Evolutionary conservation across 2,888 invertebrate genomes (phyloP).

Genomic region (Liopterus haemorrhoidalis): DNA sequence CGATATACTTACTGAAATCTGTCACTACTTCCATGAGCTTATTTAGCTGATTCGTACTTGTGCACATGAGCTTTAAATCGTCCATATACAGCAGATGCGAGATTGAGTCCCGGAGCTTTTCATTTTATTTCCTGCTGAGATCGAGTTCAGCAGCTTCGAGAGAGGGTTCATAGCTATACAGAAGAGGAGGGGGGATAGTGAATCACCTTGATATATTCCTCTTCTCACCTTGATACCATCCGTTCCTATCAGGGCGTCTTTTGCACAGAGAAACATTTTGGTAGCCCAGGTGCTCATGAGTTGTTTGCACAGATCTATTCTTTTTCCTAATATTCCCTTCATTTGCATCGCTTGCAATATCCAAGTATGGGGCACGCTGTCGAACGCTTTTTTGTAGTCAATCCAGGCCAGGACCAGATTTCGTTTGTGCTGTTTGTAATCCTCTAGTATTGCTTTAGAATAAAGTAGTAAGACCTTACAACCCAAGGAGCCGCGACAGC

Average conservation of each 20-base stretch:
- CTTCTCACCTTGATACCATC: conserved; percentile 14
- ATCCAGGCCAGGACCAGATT: not conserved
- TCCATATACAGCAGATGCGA: conserved; percentile 27
- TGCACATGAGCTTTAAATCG: conserved; percentile 22
- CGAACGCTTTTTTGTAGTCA: not conserved
- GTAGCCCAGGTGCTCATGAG: not conserved
- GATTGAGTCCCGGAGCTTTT: conserved; percentile 7
- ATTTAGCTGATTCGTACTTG: not conserved
- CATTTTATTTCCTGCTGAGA: conserved; percentile 6
- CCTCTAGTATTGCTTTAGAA: not conserved
- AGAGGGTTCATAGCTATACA: conserved; percentile 23
- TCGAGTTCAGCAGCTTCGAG: conserved; percentile 16
- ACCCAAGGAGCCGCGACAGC: not conserved
- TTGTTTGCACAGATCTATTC: not conserved
- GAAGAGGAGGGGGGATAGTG: conserved; percentile 20
- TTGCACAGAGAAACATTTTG: not conserved
- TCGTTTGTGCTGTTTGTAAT: not conserved
- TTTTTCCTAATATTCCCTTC: not conserved
- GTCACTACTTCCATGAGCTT: not conserved
- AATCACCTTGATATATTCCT: conserved; percentile 25
- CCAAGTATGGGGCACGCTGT: not conserved
- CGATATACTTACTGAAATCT: conserved; percentile 8
- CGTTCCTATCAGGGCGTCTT: not conserved
- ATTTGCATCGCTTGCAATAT: not conserved
- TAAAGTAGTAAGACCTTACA: not conserved